phyloP scores from a whole-genome alignment of 2,888 invertebrate species.

The Vannuccia rotundouncinata region DNA sequence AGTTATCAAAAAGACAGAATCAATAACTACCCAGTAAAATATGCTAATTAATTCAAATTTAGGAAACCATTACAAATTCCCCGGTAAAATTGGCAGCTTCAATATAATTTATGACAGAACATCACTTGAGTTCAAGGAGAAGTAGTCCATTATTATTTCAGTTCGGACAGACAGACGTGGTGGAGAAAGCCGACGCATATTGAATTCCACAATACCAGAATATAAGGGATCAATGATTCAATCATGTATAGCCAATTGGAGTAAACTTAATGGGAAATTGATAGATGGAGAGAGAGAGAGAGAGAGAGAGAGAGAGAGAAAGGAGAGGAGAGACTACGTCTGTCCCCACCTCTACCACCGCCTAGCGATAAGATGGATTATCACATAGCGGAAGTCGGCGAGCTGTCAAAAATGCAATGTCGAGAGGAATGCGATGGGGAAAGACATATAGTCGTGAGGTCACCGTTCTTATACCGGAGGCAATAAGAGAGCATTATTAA shows the following conservation, averaged over 20 bases:
- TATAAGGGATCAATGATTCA: background rate
- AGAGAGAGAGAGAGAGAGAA: background rate
- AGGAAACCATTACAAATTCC: no score
- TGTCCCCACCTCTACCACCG: background rate
- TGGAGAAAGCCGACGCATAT: no score
- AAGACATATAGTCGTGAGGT: no score
- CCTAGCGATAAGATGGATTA: background rate
- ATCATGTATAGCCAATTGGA: background rate
- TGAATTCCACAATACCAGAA: no score
- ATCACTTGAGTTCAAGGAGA: no score
- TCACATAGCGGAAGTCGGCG: background rate
- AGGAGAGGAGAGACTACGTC: background rate
- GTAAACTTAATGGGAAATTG: background rate
- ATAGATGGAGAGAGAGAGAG: background rate
- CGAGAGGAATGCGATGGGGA: background rate
- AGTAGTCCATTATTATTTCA: no score
- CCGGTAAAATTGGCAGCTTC: no score
- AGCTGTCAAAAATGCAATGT: background rate
- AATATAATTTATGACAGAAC: no score
- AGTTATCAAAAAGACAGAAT: no score
- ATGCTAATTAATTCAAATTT: no score
- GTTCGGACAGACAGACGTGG: no score
- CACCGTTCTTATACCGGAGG: background rate
- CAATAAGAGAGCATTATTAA: background rate
- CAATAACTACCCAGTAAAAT: no score